phyloP scores from a whole-genome alignment of 2,113 vertebrate genomes.

The Myotis davidii region DNA sequence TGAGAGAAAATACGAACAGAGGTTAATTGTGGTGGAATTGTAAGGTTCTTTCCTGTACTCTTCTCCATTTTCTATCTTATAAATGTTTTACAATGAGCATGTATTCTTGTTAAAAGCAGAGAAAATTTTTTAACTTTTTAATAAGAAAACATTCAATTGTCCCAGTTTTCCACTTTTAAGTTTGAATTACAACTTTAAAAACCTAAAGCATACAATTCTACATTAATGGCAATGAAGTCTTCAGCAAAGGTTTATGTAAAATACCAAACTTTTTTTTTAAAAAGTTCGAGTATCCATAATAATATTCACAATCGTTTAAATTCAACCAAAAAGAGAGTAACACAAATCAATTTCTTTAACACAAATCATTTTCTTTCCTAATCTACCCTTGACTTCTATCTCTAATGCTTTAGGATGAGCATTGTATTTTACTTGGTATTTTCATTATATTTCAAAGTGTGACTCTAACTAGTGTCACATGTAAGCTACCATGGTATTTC shows the following conservation, averaged over 20 bases:
- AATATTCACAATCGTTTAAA: not conserved
- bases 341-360: not conserved
- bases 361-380: slow-evolving; percentile 12
- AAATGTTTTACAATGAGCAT: not conserved
- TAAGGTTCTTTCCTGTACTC: not conserved
- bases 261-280: not conserved
- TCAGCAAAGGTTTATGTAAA: not conserved
- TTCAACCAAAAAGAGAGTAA: not conserved
- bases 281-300: not conserved
- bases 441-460: slow-evolving; percentile 15
- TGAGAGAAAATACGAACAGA: not conserved
- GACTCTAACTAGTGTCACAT: not conserved
- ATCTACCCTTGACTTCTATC: not conserved
- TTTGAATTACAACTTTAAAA: not conserved
- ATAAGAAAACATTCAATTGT: not conserved
- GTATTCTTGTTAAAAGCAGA: not conserved
- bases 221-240: not conserved
- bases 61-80: not conserved
- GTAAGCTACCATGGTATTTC: not conserved
- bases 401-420: not conserved
- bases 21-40: not conserved
- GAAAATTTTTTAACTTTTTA: not conserved
- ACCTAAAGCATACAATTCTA: not conserved
- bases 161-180: not conserved
- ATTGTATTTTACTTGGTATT: not conserved